phyloP scores from a whole-genome alignment of 2,797 vertebrate genomes.

The Acipenser transmontanus region DNA sequence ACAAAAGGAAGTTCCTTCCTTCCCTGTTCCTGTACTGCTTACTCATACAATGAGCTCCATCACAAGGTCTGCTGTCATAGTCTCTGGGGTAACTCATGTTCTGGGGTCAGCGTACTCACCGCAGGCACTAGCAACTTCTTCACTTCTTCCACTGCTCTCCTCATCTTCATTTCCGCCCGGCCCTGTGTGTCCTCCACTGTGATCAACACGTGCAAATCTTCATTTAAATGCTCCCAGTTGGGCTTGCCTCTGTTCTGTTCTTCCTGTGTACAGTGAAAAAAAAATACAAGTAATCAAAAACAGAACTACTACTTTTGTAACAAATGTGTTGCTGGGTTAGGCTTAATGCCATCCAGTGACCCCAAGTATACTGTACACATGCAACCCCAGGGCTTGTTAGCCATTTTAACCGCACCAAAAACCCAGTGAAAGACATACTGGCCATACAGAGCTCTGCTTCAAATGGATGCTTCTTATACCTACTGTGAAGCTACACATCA shows the following conservation, averaged over 20 bases:
- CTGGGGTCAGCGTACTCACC: constrained; percentile 49
- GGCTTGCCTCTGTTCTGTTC: constrained; percentile 77
- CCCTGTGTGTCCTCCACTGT: constrained; percentile 73
- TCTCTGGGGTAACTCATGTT: constrained; percentile 26
- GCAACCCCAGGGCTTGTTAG: neutral
- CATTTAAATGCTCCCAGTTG: constrained; percentile 78
- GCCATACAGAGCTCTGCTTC: too few species aligned
- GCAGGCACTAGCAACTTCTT: constrained; percentile 76
- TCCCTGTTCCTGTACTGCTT: constrained; percentile 43
- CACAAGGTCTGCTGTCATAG: constrained; percentile 28
- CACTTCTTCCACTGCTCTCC: constrained; percentile 73
- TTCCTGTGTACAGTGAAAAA: constrained; percentile 46
- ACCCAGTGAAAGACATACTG: too few species aligned
- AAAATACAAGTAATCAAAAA: neutral
- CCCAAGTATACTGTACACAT: neutral
- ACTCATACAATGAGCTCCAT: constrained; percentile 44
- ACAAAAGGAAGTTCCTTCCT: constrained; percentile 5
- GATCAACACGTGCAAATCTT: constrained; percentile 74
- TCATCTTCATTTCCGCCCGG: constrained; percentile 73
- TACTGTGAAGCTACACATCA: too few species aligned
- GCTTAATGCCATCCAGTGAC: neutral
- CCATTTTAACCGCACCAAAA: too few species aligned
- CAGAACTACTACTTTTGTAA: neutral
- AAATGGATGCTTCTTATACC: too few species aligned
- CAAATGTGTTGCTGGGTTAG: neutral